Percentiles rank a stretch among this genome's conserved stretches.
These are phyloP conservation scores for Parotocinclus haroldoi DNA, from an alignment of 2,797 vertebrate genomes.

Conservation along the genomic window DNA sequence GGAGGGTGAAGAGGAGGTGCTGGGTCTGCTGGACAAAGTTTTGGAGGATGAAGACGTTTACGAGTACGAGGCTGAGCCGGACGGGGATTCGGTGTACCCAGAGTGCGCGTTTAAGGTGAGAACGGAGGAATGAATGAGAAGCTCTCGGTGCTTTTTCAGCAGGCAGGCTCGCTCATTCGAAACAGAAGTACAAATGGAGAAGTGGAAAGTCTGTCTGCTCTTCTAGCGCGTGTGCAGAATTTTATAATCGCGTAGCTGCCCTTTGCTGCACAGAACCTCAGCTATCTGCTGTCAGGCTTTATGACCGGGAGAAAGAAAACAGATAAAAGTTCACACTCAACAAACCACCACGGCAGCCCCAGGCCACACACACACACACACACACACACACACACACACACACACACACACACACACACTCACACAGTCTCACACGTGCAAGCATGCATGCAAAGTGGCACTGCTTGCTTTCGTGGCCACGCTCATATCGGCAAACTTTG, in stretches of 20 bases:
- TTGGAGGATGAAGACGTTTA: constrained; percentile 86
- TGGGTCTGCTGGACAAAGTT: constrained; percentile 89
- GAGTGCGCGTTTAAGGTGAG: constrained; percentile 73
- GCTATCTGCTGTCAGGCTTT: too few relatives aligned
- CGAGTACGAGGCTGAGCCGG: constrained; percentile 73
- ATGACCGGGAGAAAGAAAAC: too few relatives aligned
- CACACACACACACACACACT: too few relatives aligned
- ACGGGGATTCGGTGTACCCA: constrained; percentile 76
- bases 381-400: constrained; percentile 4
- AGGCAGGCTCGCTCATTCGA: constrained; percentile 17
- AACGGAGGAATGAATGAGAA: constrained; percentile 29
- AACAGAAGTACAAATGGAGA: constrained; percentile 50
- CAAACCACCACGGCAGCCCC: too few relatives aligned
- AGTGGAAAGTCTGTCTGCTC: constrained; percentile 50
- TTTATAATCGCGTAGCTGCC: constrained; percentile 18
- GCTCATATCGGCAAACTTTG: too few relatives aligned
- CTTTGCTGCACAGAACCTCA: not conserved
- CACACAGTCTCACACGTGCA: too few relatives aligned
- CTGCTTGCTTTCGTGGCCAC: too few relatives aligned
- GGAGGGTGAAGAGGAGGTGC: constrained; percentile 92
- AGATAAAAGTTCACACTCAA: too few relatives aligned
- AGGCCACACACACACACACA: constrained; percentile 4
- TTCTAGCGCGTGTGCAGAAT: constrained; percentile 26
- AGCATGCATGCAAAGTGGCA: too few relatives aligned
- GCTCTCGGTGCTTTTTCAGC: constrained; percentile 16